These are phyloP conservation scores for Calypte anna DNA, from an alignment of 2,113 vertebrate species.

Conservation along the genomic window DNA sequence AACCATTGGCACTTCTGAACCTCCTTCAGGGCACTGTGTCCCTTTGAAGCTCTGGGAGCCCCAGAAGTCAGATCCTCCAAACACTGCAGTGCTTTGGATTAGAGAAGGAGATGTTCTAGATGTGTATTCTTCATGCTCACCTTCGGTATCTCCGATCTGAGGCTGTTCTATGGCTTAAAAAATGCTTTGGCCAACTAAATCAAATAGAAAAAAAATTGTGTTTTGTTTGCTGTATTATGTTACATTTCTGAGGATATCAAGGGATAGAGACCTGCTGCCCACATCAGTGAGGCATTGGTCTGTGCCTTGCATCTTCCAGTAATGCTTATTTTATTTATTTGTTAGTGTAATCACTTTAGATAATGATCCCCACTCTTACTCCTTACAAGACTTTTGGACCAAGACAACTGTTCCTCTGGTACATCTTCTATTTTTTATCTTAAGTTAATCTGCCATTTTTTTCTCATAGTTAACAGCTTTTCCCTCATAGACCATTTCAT, in stretches of 20 bases:
- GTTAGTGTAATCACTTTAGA: neutral
- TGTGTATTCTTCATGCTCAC: neutral
- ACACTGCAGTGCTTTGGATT: neutral
- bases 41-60: neutral
- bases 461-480: neutral
- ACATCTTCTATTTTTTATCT: neutral
- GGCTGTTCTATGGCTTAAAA: neutral
- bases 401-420: neutral
- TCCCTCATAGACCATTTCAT: neutral
- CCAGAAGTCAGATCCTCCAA: neutral
- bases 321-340: neutral
- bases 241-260: neutral
- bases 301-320: neutral
- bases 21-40: neutral
- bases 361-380: neutral
- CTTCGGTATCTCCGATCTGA: neutral
- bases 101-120: neutral
- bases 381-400: neutral
- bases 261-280: neutral
- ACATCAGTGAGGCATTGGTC: neutral
- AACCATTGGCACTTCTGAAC: neutral
- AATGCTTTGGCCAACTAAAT: neutral
- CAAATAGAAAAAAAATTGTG: neutral
- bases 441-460: neutral
- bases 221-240: neutral